These are phyloP conservation scores for Clepsis dumicolana DNA, from an alignment of 2,888 invertebrate genomes.

Conservation along the genomic window DNA sequence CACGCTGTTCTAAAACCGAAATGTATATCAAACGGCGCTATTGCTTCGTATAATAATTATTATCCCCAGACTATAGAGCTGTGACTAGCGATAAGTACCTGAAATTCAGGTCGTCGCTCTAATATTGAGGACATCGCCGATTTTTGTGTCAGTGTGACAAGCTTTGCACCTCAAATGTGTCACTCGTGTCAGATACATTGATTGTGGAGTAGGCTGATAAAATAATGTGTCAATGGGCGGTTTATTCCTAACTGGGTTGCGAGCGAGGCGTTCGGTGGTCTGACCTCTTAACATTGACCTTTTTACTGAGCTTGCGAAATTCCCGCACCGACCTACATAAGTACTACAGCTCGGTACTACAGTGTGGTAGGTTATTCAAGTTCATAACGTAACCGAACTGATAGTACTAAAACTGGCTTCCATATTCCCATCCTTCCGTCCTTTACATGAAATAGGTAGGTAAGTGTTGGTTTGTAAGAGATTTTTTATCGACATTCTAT, in stretches of 20 bases:
- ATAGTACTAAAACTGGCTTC: background rate
- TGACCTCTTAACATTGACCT: constrained; percentile 43
- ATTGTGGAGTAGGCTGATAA: constrained; percentile 24
- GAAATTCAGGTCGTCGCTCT: constrained; percentile 70
- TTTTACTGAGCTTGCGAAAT: constrained; percentile 21
- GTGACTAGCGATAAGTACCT: constrained; percentile 43
- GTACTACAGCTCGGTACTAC: background rate
- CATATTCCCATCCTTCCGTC: background rate
- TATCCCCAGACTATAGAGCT: too few species aligned
- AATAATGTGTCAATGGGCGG: constrained; percentile 34
- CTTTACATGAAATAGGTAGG: background rate
- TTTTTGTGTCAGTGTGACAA: constrained; percentile 63
- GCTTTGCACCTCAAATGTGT: constrained; percentile 36
- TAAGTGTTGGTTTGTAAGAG: background rate
- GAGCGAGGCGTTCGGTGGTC: constrained; percentile 21
- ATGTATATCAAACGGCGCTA: constrained; percentile 22
- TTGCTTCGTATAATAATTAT: constrained; percentile 22
- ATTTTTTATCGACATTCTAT: background rate
- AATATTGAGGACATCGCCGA: constrained; percentile 61
- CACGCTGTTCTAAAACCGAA: constrained; percentile 5
- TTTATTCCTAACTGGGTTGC: constrained; percentile 12
- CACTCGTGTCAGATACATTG: constrained; percentile 10
- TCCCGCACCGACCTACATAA: constrained; percentile 26
- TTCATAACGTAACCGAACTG: background rate
- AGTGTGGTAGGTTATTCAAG: constrained; percentile 8